These are phyloP conservation scores for Nomia melanderi DNA, from an alignment of 1,140 invertebrate species.

Conservation along the genomic window DNA sequence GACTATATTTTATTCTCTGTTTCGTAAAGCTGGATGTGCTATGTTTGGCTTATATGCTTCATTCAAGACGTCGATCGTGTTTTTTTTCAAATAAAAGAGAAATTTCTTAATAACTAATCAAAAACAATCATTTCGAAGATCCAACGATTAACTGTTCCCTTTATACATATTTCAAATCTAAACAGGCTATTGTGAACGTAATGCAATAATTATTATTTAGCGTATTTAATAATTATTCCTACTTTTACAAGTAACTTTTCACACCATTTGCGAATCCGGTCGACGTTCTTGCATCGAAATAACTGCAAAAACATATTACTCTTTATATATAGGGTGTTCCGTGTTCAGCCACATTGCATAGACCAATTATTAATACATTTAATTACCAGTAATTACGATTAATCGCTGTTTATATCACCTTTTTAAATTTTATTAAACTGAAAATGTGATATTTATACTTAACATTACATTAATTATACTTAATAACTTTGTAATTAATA, in stretches of 20 bases:
- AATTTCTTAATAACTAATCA: not conserved
- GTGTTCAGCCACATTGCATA: not conserved
- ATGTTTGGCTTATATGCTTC: conserved; percentile 74
- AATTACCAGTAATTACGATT: no score
- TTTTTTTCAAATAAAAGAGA: conserved; percentile 18
- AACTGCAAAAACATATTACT: conserved; percentile 58
- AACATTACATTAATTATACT: no score
- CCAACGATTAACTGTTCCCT: not conserved
- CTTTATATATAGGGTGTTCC: conserved; percentile 61
- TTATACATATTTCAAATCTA: not conserved
- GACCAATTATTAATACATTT: not conserved
- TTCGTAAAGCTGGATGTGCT: conserved; percentile 71
- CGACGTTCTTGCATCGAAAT: conserved; percentile 60
- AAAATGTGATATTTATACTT: no score
- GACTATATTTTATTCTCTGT: conserved; percentile 66
- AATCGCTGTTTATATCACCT: no score
- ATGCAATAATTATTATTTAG: not conserved
- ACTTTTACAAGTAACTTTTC: not conserved
- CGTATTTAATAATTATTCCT: not conserved
- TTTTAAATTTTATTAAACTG: no score
- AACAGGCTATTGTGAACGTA: no score
- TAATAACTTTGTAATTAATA: no score
- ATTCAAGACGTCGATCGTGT: conserved; percentile 65
- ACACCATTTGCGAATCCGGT: conserved; percentile 48
- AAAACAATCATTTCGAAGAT: not conserved